Evolutionary conservation across 2,797 vertebrate species (phyloP), one percentile per base, ranked within the genome.

Genomic region (Enteromius unitaeniatus): DNA sequence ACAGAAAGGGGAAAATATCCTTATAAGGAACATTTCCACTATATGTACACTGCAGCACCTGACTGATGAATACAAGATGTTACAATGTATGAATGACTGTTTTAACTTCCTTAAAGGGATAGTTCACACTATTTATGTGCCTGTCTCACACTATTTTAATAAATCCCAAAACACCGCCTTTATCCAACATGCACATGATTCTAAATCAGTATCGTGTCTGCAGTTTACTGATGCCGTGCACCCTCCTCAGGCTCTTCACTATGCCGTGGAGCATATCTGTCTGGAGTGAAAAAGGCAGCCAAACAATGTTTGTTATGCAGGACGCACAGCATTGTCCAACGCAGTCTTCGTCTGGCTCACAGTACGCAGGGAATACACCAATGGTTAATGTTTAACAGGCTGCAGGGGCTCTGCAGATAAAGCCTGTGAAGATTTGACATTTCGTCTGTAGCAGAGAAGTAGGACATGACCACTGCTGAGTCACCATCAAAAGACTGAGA

Each of bases 21-120:
- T 85, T 88, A 88, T 87, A 89, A 85, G 87, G 88, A 85, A 81
- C 42, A 14, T 88, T 84, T 84, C 67, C 75, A 77, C 53, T 47
- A 75, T 40, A 70, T 60, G 13, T 76, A 47, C 21, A 49, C 21
- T 74, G 45, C n/a, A 64, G 5, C 49, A 62, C 67, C 62, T 60
- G 55, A 75, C 51, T 70, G 81, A 84, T n/a, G 81, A 79, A 73
- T 45, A 11, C 68, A 65, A 84, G 69, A 53, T 84, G 68, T 82
- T 81, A 23, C 17, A 26, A 42, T 40, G n/a, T 64, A 55, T 58
- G 45, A 67, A 28, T 74, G 51, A 68, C 31, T 23, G 15, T 65
- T 53, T n/a, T 15, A 21, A 68, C 13, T 49, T 72, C 47, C 47
- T 67, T 58, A 84, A 88, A 53, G 73, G 17, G 47, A 21, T 1